Evolutionary conservation across 2,113 vertebrate species (phyloP).

Genomic region (Galbula dea): DNA sequence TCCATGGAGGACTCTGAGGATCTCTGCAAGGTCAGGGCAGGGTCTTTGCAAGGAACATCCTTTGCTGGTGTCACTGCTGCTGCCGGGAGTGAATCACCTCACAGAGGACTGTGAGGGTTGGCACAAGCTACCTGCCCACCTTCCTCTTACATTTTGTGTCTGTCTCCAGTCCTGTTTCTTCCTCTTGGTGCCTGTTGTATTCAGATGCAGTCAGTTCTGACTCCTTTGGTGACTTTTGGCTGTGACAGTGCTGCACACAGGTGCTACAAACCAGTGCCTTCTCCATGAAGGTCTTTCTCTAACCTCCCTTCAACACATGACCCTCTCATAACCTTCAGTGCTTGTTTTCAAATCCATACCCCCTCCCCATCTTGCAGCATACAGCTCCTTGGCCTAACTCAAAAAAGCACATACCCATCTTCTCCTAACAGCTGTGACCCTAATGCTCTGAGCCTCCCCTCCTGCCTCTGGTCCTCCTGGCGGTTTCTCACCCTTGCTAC

Average conservation of each 20-base stretch:
- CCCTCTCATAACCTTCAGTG: constrained; percentile 24
- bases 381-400: neutral
- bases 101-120: neutral
- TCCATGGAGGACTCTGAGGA: neutral
- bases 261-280: neutral
- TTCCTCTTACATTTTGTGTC: neutral
- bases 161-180: neutral
- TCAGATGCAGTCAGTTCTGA: neutral
- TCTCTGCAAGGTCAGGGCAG: neutral
- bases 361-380: neutral
- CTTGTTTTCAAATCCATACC: constrained; percentile 32
- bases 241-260: neutral
- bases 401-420: neutral
- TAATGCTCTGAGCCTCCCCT: neutral
- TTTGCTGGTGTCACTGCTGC: neutral
- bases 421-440: constrained; percentile 1
- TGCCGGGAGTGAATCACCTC: neutral
- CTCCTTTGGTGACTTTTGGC: neutral
- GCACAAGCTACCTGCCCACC: neutral
- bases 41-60: neutral
- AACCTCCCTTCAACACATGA: neutral
- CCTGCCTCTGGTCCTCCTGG: neutral
- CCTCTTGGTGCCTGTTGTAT: neutral
- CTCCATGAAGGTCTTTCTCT: neutral
- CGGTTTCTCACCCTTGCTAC: neutral